A percentile compares a stretch with the other conserved stretches of the same genome.
These are phyloP conservation scores for Sesia bembeciformis DNA, from an alignment of 2,888 invertebrate genomes.

Conservation along the genomic window DNA sequence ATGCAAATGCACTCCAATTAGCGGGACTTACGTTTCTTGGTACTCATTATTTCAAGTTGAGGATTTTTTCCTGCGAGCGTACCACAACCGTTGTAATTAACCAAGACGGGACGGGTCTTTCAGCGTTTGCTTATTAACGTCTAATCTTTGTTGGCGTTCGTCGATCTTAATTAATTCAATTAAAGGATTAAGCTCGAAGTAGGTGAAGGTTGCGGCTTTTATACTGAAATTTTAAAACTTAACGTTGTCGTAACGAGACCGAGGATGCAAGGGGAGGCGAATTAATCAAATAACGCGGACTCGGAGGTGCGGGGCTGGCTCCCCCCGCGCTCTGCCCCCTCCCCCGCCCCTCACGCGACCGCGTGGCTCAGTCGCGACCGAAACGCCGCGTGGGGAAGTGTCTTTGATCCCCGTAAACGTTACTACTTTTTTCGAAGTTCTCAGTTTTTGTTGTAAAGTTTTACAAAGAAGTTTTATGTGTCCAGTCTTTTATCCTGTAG, in stretches of 20 bases:
- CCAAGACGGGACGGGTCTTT: slow-evolving; percentile 56
- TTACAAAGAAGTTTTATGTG: slow-evolving; percentile 60
- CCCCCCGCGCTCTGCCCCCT: slow-evolving; percentile 22
- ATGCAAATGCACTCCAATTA: slow-evolving; percentile 71
- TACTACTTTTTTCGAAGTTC: slow-evolving; percentile 71
- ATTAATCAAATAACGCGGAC: slow-evolving; percentile 73
- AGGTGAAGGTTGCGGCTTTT: slow-evolving; percentile 70
- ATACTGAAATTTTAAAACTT: slow-evolving; percentile 70
- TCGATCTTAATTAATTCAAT: slow-evolving; percentile 69
- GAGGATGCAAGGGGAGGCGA: slow-evolving; percentile 73
- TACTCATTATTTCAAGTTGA: slow-evolving; percentile 63
- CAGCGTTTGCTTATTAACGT: slow-evolving; percentile 65
- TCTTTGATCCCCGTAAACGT: slow-evolving; percentile 52
- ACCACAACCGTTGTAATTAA: slow-evolving; percentile 55
- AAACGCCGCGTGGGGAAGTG: slow-evolving; percentile 65
- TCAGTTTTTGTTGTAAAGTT: slow-evolving; percentile 69
- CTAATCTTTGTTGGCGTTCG: slow-evolving; percentile 60
- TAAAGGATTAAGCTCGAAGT: slow-evolving; percentile 56
- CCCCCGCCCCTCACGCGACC: slow-evolving; percentile 44
- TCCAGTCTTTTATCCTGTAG: slow-evolving; percentile 46
- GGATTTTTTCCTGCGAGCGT: slow-evolving; percentile 41
- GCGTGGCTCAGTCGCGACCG: slow-evolving; percentile 70
- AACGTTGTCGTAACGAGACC: slow-evolving; percentile 68
- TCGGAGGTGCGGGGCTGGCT: slow-evolving; percentile 44
- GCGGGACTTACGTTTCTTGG: slow-evolving; percentile 57